A percentile compares a stretch with the other conserved stretches of the same genome.
Conservation (phyloP, 1,140 invertebrate species). For the Uloborus diversus region DNA sequence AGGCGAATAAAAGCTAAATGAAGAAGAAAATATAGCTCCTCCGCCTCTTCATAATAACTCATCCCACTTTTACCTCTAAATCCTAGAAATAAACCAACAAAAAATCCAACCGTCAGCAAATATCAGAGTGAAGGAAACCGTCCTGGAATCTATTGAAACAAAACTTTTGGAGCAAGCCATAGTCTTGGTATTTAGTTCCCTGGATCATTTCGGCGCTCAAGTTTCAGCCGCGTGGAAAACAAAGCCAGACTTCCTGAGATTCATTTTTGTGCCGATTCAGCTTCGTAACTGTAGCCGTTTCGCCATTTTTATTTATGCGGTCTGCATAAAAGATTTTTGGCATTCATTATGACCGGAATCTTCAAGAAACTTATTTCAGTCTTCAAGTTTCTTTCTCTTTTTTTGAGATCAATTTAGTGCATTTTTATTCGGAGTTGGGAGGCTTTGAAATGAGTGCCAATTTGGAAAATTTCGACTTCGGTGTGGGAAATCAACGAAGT, state of each 20-base stretch:
- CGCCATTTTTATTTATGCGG: background rate
- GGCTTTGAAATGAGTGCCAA: too few relatives aligned
- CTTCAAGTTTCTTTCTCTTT: too few relatives aligned
- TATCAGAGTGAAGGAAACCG: background rate
- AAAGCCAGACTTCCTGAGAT: background rate
- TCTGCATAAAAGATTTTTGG: background rate
- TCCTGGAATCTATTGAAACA: conserved; percentile 12
- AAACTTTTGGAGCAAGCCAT: background rate
- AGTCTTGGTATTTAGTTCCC: conserved; percentile 11
- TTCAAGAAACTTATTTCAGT: too few relatives aligned
- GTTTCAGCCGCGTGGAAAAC: conserved; percentile 18
- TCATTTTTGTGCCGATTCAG: conserved; percentile 23
- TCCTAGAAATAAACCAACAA: background rate
- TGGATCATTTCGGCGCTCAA: background rate
- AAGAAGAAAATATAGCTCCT: too few relatives aligned
- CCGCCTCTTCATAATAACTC: too few relatives aligned
- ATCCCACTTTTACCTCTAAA: background rate
- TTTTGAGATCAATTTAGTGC: too few relatives aligned
- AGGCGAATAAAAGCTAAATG: too few relatives aligned
- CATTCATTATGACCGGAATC: too few relatives aligned
- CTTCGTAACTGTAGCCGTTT: background rate
- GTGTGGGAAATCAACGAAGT: too few relatives aligned
- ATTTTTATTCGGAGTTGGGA: too few relatives aligned
- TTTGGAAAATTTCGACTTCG: too few relatives aligned
- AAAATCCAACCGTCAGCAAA: background rate